Percentiles rank a stretch among this genome's conserved stretches.
phyloP scores from a whole-genome alignment of 2,113 vertebrate species.

The Solea senegalensis region DNA sequence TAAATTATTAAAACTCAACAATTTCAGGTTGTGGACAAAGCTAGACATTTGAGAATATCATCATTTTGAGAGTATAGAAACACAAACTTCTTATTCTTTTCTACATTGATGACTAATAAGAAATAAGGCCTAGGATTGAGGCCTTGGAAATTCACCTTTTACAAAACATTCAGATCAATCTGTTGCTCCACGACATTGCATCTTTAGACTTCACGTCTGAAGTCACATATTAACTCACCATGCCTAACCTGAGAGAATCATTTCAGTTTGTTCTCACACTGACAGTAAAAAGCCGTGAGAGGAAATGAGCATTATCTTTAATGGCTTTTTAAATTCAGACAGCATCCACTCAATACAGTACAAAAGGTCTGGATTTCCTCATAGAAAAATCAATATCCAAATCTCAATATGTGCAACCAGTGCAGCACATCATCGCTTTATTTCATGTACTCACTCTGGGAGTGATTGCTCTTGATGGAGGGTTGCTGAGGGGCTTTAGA shows the following conservation, averaged over 20 bases:
- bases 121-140: slow-evolving; percentile 18
- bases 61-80: no score
- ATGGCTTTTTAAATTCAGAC: slow-evolving; percentile 2
- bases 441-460: slow-evolving; percentile 14
- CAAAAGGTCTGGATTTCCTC: slow-evolving; percentile 18
- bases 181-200: background rate
- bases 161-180: slow-evolving; percentile 12
- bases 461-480: slow-evolving; percentile 17
- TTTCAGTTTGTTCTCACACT: background rate
- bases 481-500: slow-evolving; percentile 18
- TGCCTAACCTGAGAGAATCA: background rate
- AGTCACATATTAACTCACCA: slow-evolving; percentile 48
- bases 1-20: no score
- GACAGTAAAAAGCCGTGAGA: background rate
- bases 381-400: slow-evolving; percentile 39
- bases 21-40: no score
- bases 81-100: no score
- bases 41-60: no score
- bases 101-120: no score
- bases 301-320: background rate
- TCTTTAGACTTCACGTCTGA: background rate
- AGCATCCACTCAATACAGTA: slow-evolving; percentile 23
- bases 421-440: slow-evolving; percentile 20
- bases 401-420: slow-evolving; percentile 40
- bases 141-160: background rate